These are phyloP conservation scores for Ectemnius continuus DNA, from an alignment of 2,888 invertebrate species.

Conservation along the genomic window DNA sequence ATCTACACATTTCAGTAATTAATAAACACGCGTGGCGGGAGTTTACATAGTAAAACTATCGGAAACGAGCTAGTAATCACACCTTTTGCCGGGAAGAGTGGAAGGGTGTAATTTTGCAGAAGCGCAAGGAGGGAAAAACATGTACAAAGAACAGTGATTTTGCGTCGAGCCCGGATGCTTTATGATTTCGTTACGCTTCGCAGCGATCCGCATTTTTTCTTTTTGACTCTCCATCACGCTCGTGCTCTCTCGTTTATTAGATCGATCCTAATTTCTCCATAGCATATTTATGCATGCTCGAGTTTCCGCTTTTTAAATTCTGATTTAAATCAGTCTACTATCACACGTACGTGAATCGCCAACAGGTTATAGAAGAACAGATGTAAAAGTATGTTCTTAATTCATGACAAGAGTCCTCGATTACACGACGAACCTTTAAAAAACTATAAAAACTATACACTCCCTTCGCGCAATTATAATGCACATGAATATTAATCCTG, in stretches of 20 bases:
- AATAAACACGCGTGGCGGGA: conserved; percentile 3
- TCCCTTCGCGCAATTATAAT: too few relatives aligned
- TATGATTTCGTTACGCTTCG: conserved; percentile 24
- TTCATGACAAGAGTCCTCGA: too few relatives aligned
- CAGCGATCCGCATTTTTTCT: conserved; percentile 12
- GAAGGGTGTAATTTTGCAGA: conserved; percentile 8
- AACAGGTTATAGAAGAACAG: too few relatives aligned
- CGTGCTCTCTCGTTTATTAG: conserved; percentile 27
- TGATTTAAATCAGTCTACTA: conserved; percentile 5
- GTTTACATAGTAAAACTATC: conserved; percentile 11
- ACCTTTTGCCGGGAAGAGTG: not conserved
- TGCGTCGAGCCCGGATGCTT: conserved; percentile 4
- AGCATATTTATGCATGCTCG: conserved; percentile 14
- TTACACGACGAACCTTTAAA: too few relatives aligned
- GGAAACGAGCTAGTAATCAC: conserved; percentile 3
- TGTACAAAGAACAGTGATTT: conserved; percentile 27
- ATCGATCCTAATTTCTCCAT: conserved; percentile 37
- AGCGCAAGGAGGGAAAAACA: conserved; percentile 23
- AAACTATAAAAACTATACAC: too few relatives aligned
- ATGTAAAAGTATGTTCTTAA: too few relatives aligned
- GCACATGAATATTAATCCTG: too few relatives aligned
- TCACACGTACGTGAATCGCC: not conserved
- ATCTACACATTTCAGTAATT: too few relatives aligned
- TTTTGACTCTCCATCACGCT: conserved; percentile 19
- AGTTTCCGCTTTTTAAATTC: conserved; percentile 36